Percentiles rank a stretch among this genome's conserved stretches.
phyloP scores from a whole-genome alignment of 2,888 invertebrate genomes.

The Amphipyra tragopoginis region DNA sequence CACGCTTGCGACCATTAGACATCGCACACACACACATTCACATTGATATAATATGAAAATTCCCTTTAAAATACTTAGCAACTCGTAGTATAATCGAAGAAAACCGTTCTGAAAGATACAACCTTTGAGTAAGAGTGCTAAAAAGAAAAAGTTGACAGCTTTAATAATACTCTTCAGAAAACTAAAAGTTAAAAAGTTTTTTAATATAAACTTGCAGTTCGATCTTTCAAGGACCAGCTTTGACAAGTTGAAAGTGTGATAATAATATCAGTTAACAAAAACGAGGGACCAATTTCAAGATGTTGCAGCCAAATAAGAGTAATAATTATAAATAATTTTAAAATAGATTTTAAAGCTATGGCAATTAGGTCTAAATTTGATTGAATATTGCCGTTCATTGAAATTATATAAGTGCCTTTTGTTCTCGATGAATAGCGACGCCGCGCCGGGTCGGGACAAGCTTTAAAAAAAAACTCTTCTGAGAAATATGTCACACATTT shows the following conservation, averaged over 20 bases:
- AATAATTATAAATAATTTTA: background rate
- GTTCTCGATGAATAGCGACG: background rate
- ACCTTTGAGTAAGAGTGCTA: background rate
- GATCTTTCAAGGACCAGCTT: conserved; percentile 1
- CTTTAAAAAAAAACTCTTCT: conserved; percentile 10
- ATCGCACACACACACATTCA: too few relatives aligned
- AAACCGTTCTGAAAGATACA: too few relatives aligned
- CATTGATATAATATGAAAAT: too few relatives aligned
- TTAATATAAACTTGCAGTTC: conserved; percentile 22
- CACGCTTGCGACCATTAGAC: too few relatives aligned
- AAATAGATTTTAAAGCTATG: background rate
- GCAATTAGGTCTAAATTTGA: conserved; percentile 1
- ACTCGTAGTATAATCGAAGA: too few relatives aligned
- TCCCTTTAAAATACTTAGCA: too few relatives aligned
- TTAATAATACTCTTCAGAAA: conserved; percentile 2
- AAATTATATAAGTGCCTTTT: background rate
- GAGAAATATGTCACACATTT: conserved; percentile 27
- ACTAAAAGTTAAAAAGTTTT: conserved; percentile 17
- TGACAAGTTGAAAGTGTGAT: conserved; percentile 2
- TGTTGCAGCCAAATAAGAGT: background rate
- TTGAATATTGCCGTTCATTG: too few relatives aligned
- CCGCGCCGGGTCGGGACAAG: conserved; percentile 2
- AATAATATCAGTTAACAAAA: conserved; percentile 26
- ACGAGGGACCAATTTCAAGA: conserved; percentile 13
- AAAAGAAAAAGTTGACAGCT: background rate